phyloP scores from a whole-genome alignment of 2,113 vertebrate species.

The Perognathus longimembris region DNA sequence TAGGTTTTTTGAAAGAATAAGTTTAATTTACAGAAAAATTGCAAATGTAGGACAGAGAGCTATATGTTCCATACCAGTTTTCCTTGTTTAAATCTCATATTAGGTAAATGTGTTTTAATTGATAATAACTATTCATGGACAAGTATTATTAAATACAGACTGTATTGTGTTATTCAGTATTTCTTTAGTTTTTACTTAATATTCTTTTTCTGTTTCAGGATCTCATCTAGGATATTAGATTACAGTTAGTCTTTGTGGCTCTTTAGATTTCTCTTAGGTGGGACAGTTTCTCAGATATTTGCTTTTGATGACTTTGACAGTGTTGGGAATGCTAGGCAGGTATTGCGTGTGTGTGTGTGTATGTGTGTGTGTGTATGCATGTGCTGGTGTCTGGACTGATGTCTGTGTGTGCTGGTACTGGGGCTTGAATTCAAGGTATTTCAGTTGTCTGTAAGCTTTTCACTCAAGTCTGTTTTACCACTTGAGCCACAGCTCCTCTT shows the following conservation, averaged over 20 bases:
- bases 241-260: background rate
- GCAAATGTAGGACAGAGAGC: background rate
- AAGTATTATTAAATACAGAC: background rate
- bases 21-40: constrained; percentile 33
- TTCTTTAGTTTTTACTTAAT: background rate
- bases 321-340: background rate
- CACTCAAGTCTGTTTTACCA: too few species aligned
- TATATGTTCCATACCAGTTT: accelerated
- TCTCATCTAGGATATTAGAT: background rate
- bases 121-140: background rate
- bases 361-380: too few species aligned
- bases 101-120: background rate
- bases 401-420: too few species aligned
- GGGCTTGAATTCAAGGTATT: too few species aligned
- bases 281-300: background rate
- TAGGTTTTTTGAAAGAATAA: constrained; percentile 19
- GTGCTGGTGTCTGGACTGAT: too few species aligned
- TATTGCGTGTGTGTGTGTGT: background rate
- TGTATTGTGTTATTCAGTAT: background rate
- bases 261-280: background rate
- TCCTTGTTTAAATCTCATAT: background rate
- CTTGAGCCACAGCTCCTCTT: too few species aligned
- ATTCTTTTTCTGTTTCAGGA: background rate
- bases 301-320: background rate
- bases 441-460: too few species aligned